Percentiles rank a stretch among this genome's conserved stretches.
Evolutionary conservation across 2,113 vertebrate genomes (phyloP).

Genomic region (Pseudorhombus dupliciocellatus): DNA sequence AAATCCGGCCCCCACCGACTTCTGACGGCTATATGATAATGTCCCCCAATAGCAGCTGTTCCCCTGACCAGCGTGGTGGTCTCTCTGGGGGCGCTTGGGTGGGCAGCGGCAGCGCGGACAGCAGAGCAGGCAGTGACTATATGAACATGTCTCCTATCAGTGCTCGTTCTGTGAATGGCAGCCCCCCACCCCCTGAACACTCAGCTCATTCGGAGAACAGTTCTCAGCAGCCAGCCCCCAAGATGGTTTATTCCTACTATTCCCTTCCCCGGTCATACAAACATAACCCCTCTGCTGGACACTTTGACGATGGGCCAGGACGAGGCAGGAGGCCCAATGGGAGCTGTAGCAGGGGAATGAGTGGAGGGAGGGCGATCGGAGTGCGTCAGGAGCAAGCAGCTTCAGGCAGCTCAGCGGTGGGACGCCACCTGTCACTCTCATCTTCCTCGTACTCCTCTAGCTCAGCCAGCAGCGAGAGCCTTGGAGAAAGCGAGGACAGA

Average conservation of each 20-base stretch:
- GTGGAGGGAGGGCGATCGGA: slow-evolving; percentile 42
- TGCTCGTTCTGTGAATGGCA: slow-evolving; percentile 76
- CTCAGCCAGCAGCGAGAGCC: slow-evolving; percentile 85
- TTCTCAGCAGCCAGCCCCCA: slow-evolving; percentile 73
- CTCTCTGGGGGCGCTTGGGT: slow-evolving; percentile 66
- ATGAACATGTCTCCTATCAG: slow-evolving; percentile 87
- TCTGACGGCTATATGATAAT: slow-evolving; percentile 85
- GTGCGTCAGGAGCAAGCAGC: slow-evolving; percentile 54
- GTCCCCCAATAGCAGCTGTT: slow-evolving; percentile 83
- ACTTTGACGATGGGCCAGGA: slow-evolving; percentile 72
- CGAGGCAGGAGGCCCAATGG: slow-evolving; percentile 70
- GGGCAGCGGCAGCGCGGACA: slow-evolving; percentile 77
- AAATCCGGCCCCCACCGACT: slow-evolving; percentile 71
- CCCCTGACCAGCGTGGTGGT: slow-evolving; percentile 80
- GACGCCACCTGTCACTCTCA: slow-evolving; percentile 77
- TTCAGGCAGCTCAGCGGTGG: slow-evolving; percentile 33
- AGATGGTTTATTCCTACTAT: slow-evolving; percentile 82
- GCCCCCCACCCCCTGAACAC: slow-evolving; percentile 70
- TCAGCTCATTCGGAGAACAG: slow-evolving; percentile 53
- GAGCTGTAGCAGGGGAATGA: slow-evolving; percentile 51
- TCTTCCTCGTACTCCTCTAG: slow-evolving; percentile 84
- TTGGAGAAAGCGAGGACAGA: slow-evolving; percentile 80
- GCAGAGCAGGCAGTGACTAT: slow-evolving; percentile 80
- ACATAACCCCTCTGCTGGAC: slow-evolving; percentile 67
- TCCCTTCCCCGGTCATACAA: slow-evolving; percentile 83